phyloP scores from a whole-genome alignment of 2,888 invertebrate species.

The Cerastis leucographa region DNA sequence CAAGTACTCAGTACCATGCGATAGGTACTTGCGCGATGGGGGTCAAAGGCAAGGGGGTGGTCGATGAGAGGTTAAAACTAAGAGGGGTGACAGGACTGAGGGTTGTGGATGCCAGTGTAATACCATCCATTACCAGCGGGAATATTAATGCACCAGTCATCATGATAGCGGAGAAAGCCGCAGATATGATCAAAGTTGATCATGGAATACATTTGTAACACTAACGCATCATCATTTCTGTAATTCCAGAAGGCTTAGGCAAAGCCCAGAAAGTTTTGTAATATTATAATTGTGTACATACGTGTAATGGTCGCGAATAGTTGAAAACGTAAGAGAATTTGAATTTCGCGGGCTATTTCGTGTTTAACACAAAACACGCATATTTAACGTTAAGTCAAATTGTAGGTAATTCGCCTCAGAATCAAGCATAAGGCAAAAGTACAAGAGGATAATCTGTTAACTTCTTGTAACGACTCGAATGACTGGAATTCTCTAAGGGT shows the following conservation, averaged over 20 bases:
- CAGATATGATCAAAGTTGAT: conserved; percentile 95
- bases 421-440: not conserved
- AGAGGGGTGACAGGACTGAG: conserved; percentile 90
- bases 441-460: not conserved
- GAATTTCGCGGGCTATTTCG: too few relatives aligned
- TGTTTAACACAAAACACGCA: too few relatives aligned
- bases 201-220: conserved; percentile 77
- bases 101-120: conserved; percentile 95
- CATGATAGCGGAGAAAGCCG: conserved; percentile 96
- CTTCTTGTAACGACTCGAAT: too few relatives aligned
- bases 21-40: conserved; percentile 81
- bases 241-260: too few relatives aligned
- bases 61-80: conserved; percentile 80
- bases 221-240: not conserved
- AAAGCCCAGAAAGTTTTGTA: too few relatives aligned
- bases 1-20: conserved; percentile 91
- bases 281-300: too few relatives aligned
- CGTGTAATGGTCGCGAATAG: too few relatives aligned
- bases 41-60: conserved; percentile 71
- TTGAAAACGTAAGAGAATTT: too few relatives aligned
- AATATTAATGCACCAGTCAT: conserved; percentile 96
- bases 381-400: not conserved
- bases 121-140: conserved; percentile 95
- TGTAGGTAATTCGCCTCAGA: not conserved
- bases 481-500: not conserved